These are phyloP conservation scores for Chrysolina americana DNA, from an alignment of 2,888 invertebrate genomes.

Conservation along the genomic window DNA sequence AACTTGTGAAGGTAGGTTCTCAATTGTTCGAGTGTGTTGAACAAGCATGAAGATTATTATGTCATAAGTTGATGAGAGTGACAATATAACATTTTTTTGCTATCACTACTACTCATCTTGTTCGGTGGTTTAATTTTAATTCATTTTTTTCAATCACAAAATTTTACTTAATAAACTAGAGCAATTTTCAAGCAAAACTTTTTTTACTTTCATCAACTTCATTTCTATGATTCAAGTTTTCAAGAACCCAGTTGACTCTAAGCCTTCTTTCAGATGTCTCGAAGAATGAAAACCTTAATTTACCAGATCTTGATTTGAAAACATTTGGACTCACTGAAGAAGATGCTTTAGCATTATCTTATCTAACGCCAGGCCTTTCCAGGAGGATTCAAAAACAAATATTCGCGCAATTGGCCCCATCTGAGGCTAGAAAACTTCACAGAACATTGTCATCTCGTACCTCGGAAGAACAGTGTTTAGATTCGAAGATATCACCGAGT, in stretches of 20 bases:
- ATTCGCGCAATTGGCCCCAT: slow-evolving; percentile 79
- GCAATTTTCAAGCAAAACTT: too few relatives aligned
- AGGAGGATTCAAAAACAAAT: slow-evolving; percentile 81
- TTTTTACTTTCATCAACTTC: slow-evolving; percentile 28
- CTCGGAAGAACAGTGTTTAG: slow-evolving; percentile 50
- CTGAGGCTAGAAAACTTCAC: slow-evolving; percentile 78
- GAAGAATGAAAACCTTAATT: slow-evolving; percentile 68
- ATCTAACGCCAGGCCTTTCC: slow-evolving; percentile 80
- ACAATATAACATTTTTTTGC: too few relatives aligned
- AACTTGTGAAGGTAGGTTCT: slow-evolving; percentile 65
- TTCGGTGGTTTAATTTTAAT: too few relatives aligned
- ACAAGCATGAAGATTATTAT: slow-evolving; percentile 40
- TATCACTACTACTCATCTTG: too few relatives aligned
- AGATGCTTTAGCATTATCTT: slow-evolving; percentile 79
- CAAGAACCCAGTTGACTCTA: slow-evolving; percentile 8
- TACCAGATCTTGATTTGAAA: slow-evolving; percentile 76
- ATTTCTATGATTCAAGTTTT: background rate
- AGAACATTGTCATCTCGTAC: slow-evolving; percentile 75
- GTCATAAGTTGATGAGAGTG: slow-evolving; percentile 25
- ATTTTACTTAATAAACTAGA: too few relatives aligned
- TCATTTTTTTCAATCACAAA: too few relatives aligned
- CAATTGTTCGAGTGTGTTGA: slow-evolving; percentile 44
- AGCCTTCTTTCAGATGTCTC: slow-evolving; percentile 62
- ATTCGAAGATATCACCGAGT: slow-evolving; percentile 32
- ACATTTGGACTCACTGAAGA: slow-evolving; percentile 79